Base-by-base conservation (phyloP, 2,888 invertebrate species). In the Masnerella sp. region DNA sequence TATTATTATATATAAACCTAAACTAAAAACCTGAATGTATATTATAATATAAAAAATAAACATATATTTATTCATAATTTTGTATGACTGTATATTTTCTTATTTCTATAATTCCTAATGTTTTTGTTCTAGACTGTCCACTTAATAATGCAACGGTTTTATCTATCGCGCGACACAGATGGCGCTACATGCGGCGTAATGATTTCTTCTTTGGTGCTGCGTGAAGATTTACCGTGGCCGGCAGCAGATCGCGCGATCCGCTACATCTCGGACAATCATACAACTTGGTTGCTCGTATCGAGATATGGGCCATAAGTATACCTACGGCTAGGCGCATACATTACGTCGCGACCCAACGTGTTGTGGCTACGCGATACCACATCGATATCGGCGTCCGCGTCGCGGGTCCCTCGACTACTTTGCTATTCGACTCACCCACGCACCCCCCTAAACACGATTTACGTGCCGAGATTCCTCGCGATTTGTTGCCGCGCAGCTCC, bases 151-250 rank as follows among this genome's bases (percentile, higher is more conserved):
- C 20, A 64, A 52, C 20, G 18, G 15, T 62, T 62, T 40, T 42
- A 62, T 62, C 22, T 32, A 17, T 22, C 47, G n/a, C 36, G 36
- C 3, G 42, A 45, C 74, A 68, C 72, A 76, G 73, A 62, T 68
- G 73, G 77, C 74, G 77, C 76, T 81, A 81, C 78, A 76, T 76
- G 77, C 45, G 54, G 65, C 72, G 77, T 81, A 81, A 82, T 82
- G 80, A 82, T 82, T 81, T 81, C 81, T 81, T 81, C 79, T 45
- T 47, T 77, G 75, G 75, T 77, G 77, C 52, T 79, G 77, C 67
- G 74, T 74, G 58, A 74, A 81, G 81, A 81, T 80, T 82, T 80
- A 80, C 80, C 49, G 75, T 78, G 79, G 75, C 80, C 77, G 75
- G 78, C 78, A 78, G 77, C 79, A 69, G 43, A 67, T 67, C 64